Evolutionary conservation across 1,140 invertebrate species (phyloP), one percentile per base, ranked within the genome.

Genomic region (Belonocnema kinseyi): DNA sequence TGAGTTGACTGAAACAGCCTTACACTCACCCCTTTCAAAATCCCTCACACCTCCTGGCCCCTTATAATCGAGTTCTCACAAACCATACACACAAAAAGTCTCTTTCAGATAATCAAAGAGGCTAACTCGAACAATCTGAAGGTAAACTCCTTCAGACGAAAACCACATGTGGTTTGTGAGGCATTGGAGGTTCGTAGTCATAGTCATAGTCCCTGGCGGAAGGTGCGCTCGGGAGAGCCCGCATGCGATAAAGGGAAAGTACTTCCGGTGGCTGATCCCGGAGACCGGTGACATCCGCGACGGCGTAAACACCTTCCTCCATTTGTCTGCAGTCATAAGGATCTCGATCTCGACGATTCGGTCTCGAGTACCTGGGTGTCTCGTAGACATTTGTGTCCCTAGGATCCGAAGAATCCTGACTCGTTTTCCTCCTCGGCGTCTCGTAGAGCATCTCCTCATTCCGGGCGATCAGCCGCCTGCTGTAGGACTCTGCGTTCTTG

Each of bases 121-220:
- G 17, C 17, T 8, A 7, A 66, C 16, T 14, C 33, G 61, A 26
- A 40, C 14, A 66, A 66, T 16, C 26, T 6, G 33, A 40, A 33
- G 5, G 16, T 8, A 66, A 46, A 66, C 26, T 14, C 26, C 26
- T 77, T 81, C 74, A 91, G 70, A 91, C 90, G 71, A 91, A 91
- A 66, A 91, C 90, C 33, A 91, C 88, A 80, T 91, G 90, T 14
- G 90, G 88, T 77, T 91, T 91, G 66, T 90, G 85, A 21, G 86
- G 86, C 53, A 87, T 33, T 33, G 88, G 79, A 1, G 86, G 80
- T 61, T 88, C 85, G 81, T 88, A 89, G 72, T 88, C 88, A 81
- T 89, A 89, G 50, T 90, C 88, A 72, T 88, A 88, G 74, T 87
- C 86, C 77, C 88, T 89, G 70, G 85, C 86, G 40, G 74, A 50